A percentile compares a stretch with the other conserved stretches of the same genome.
These are phyloP conservation scores for Drosophila saltans DNA, from an alignment of 1,140 invertebrate genomes.

Conservation along the genomic window DNA sequence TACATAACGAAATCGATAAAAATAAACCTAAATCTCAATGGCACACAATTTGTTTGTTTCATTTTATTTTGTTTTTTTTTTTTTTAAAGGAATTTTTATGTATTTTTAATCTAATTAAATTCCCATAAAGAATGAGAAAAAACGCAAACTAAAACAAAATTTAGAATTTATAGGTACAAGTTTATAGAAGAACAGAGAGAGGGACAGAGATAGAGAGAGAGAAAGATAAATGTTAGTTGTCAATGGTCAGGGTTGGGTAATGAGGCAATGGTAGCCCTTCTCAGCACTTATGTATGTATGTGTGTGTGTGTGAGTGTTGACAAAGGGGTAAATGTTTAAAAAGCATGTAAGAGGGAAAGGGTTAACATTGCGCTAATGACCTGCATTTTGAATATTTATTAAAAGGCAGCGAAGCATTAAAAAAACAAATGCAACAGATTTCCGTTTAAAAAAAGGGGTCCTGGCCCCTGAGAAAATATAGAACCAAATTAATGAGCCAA, in stretches of 20 bases:
- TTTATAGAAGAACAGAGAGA: conserved; percentile 36
- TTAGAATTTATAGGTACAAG: conserved; percentile 41
- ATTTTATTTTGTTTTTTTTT: not conserved
- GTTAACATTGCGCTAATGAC: conserved; percentile 64
- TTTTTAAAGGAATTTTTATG: conserved; percentile 51
- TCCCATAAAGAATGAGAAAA: conserved; percentile 45
- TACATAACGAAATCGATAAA: conserved; percentile 39
- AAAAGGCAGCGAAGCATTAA: conserved; percentile 34
- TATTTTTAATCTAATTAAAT: conserved; percentile 76
- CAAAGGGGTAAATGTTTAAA: conserved; percentile 9
- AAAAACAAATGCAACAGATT: conserved; percentile 8
- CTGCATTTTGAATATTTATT: conserved; percentile 58
- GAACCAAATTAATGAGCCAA: not conserved
- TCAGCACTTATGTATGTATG: not conserved
- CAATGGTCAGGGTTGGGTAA: not conserved
- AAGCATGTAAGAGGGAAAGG: not conserved
- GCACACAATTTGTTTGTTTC: conserved; percentile 23
- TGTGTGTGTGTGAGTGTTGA: no score
- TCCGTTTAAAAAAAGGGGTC: not conserved
- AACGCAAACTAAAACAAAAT: conserved; percentile 43
- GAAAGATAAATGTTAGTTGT: not conserved
- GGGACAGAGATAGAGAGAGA: not conserved
- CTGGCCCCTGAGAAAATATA: not conserved
- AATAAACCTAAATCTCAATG: conserved; percentile 42
- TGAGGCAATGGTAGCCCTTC: not conserved